Percentiles rank a stretch among this genome's conserved stretches.
phyloP scores from a whole-genome alignment of 2,797 vertebrate species.

The Peromyscus eremicus region DNA sequence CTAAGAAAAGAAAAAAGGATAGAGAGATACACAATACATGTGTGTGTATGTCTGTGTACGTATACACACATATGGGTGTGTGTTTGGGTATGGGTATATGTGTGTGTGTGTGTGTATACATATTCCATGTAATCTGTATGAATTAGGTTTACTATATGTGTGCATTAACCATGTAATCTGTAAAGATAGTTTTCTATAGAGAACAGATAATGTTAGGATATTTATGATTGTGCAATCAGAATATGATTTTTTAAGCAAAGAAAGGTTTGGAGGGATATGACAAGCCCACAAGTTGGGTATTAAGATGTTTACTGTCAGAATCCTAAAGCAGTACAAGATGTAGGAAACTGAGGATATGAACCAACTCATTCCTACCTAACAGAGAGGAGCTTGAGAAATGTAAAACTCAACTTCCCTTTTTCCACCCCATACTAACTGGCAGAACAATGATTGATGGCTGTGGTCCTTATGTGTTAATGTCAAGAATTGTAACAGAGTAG shows the following conservation, averaged over 20 bases:
- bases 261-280: neutral
- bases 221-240: neutral
- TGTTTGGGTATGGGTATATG: neutral
- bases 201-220: neutral
- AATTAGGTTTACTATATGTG: neutral
- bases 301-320: neutral
- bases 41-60: neutral
- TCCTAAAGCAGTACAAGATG: neutral
- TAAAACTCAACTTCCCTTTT: neutral
- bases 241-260: neutral
- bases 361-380: neutral
- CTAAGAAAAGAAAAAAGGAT: neutral
- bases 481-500: neutral
- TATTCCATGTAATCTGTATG: neutral
- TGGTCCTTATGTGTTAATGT: neutral
- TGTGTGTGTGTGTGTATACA: neutral
- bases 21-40: neutral
- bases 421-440: neutral
- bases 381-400: neutral
- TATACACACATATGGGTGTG: neutral
- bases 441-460: neutral
- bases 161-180: neutral
- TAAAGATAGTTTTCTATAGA: neutral
- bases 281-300: neutral
- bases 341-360: neutral